Evolutionary conservation across 2,888 invertebrate genomes (phyloP).

Genomic region (Ophioninae sp.): DNA sequence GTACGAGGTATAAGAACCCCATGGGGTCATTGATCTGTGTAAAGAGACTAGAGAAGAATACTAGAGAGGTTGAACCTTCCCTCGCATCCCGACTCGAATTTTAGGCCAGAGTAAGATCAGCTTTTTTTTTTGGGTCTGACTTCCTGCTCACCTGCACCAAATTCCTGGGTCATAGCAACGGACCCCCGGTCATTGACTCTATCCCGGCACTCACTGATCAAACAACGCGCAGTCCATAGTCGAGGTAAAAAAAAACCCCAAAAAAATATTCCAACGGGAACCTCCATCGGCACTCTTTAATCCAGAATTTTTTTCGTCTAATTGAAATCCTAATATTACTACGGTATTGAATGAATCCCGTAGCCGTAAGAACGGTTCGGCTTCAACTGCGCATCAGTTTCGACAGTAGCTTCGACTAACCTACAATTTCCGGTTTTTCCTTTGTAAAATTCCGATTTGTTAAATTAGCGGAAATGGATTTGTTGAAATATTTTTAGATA

Average conservation of each 20-base stretch:
- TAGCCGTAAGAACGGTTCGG: not conserved
- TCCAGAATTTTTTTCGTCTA: not conserved
- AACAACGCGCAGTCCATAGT: conserved; percentile 55
- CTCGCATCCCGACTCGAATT: conserved; percentile 51
- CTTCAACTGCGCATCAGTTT: not conserved
- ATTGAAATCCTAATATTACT: not conserved
- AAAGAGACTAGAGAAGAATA: conserved; percentile 58
- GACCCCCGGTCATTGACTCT: conserved; percentile 73
- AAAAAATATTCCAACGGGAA: conserved; percentile 25
- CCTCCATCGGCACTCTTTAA: conserved; percentile 6
- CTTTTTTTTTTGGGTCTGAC: conserved; percentile 42
- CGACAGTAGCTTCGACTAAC: not conserved
- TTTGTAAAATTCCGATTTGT: not conserved
- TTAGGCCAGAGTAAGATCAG: conserved; percentile 34
- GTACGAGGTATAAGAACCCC: conserved; percentile 17
- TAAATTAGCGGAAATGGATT: too few species aligned
- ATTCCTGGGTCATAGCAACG: conserved; percentile 74
- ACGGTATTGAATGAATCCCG: not conserved
- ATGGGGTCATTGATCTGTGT: conserved; percentile 72
- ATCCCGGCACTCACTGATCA: conserved; percentile 63
- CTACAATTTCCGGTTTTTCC: not conserved
- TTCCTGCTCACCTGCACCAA: conserved; percentile 79
- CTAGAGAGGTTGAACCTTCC: conserved; percentile 65
- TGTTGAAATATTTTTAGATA: too few species aligned
- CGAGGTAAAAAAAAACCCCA: not conserved